Evolutionary conservation across 2,888 invertebrate species (phyloP).

Genomic region (Eupithecia subfuscata): DNA sequence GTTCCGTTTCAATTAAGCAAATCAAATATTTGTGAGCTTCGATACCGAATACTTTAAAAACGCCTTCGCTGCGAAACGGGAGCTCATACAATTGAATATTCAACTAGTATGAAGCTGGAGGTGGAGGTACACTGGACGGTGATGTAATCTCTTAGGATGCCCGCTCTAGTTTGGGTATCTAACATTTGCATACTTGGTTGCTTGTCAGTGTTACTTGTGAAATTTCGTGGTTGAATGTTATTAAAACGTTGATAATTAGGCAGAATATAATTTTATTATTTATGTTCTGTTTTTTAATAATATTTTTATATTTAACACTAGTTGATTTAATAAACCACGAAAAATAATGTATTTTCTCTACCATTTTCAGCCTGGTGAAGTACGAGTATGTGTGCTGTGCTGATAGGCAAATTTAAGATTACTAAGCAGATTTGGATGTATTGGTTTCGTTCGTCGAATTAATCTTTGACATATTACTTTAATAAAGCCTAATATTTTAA

Average conservation of each 20-base stretch:
- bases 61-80: conserved; percentile 31
- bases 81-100: conserved; percentile 39
- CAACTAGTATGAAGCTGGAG: conserved; percentile 24
- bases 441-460: too few relatives aligned
- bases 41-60: conserved; percentile 35
- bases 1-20: conserved; percentile 21
- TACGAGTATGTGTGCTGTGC: too few relatives aligned
- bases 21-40: conserved; percentile 31
- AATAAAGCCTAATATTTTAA: too few relatives aligned
- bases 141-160: not conserved
- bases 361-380: too few relatives aligned
- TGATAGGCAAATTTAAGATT: too few relatives aligned
- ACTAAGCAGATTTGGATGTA: too few relatives aligned
- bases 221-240: not conserved
- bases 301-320: too few relatives aligned
- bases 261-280: not conserved
- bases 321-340: too few relatives aligned
- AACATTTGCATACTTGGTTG: not conserved
- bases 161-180: not conserved
- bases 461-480: too few relatives aligned
- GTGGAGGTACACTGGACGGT: not conserved
- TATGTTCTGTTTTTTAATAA: too few relatives aligned
- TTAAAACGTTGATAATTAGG: not conserved
- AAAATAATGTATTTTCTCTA: too few relatives aligned
- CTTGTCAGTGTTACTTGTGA: not conserved